These are phyloP conservation scores for Melanchra persicariae DNA, from an alignment of 2,888 invertebrate species.

Conservation along the genomic window DNA sequence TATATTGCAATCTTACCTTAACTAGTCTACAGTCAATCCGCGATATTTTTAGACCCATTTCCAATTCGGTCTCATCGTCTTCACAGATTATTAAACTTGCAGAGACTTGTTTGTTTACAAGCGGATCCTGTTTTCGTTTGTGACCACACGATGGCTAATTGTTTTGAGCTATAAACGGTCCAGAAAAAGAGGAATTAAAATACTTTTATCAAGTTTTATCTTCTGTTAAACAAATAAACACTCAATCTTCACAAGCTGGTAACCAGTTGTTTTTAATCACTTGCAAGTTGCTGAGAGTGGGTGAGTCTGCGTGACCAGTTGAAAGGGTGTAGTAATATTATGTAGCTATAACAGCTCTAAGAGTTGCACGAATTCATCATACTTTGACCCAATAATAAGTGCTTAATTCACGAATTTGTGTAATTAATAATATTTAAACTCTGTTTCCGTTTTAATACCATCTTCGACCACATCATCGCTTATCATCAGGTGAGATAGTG, in stretches of 20 bases:
- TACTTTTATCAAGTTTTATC: too few species aligned
- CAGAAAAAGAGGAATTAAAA: constrained; percentile 1
- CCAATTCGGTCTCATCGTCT: background rate
- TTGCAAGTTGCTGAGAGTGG: constrained; percentile 26
- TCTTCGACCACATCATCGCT: too few species aligned
- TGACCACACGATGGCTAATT: constrained; percentile 12
- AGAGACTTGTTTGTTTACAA: background rate
- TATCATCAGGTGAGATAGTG: too few species aligned
- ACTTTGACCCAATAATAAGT: background rate
- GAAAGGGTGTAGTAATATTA: background rate
- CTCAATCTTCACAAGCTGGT: constrained; percentile 27
- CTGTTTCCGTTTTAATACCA: background rate
- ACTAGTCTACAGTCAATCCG: background rate
- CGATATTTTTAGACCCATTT: background rate
- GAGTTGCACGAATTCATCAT: constrained; percentile 13
- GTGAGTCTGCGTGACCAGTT: background rate
- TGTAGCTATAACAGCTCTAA: background rate
- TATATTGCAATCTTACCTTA: background rate
- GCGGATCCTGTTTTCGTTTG: background rate
- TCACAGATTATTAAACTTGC: background rate
- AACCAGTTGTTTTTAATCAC: constrained; percentile 34
- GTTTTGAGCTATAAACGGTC: background rate
- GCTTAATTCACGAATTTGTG: constrained; percentile 16
- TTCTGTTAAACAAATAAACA: constrained; percentile 36
- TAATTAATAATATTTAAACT: background rate